Base-by-base conservation (phyloP, 2,797 vertebrate species). In the Argya squamiceps region DNA sequence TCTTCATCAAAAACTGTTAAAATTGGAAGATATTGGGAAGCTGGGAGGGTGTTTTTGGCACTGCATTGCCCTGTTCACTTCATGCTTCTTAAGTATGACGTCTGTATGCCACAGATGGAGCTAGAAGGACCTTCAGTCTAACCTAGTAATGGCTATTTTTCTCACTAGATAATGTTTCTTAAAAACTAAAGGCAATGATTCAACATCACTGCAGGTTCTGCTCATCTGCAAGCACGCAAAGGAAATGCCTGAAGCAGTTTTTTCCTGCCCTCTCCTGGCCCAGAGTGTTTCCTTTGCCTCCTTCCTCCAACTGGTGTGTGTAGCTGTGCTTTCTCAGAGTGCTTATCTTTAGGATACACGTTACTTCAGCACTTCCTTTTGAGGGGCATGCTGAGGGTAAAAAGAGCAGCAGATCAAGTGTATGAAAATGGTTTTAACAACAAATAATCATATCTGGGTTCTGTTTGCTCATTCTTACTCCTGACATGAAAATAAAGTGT, bases 171-270 rank as follows among this genome's bases (percentile, higher is more conserved):
- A 12, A 19, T 34, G 7, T 37, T 89, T 49, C 21, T 30, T 8
- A 70, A 55, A 78, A 29, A 6, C 4, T 29, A 2, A 68, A 75
- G 62, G 41, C 2, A 9, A 2, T 3, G 1, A 12, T 73, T 89
- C 43, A 53, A 0, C 30, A 18, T 50, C 36, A 18, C 39, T 44
- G 18, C 10, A 15, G 15, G 43, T 81, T 71, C 34, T 68, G 30
- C 55, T 93, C 53, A 47, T 94, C 92, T 78, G 32, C 26, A 65
- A 32, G 39, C 69, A 62, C 1, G 0, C 70, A 71, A 71, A 84
- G 96, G 95, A 97, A 96, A 88, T 90, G 55, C 69, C 64, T 88
- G 85, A 84, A 44, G 58, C 80, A 34, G 73, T 74, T 79, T 32
- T 47, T 96, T 96, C 95, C 96, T 97, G 69, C 62, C 50, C 23